Percentiles rank a stretch among this genome's conserved stretches.
phyloP scores from a whole-genome alignment of 2,113 vertebrate genomes.

The Myotis brandtii region DNA sequence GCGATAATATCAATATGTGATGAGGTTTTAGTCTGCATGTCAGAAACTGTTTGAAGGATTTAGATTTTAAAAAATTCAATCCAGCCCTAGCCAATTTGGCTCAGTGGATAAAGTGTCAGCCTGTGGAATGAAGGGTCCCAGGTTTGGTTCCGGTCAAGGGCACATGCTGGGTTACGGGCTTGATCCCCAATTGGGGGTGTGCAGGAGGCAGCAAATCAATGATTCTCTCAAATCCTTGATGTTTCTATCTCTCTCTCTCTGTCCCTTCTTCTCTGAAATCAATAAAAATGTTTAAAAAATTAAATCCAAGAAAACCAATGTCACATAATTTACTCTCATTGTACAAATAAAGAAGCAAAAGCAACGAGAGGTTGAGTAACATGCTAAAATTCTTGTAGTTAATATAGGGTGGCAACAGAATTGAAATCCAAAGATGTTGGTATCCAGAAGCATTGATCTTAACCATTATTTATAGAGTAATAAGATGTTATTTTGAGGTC shows the following conservation, averaged over 20 bases:
- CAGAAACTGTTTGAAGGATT: not conserved
- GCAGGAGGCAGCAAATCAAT: no score
- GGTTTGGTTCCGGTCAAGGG: no score
- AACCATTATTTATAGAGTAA: not conserved
- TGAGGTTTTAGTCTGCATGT: not conserved
- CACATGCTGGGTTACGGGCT: no score
- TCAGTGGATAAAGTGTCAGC: no score
- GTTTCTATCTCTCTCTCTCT: no score
- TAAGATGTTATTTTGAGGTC: not conserved
- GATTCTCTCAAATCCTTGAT: no score
- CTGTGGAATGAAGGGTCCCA: no score
- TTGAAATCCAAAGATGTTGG: not conserved
- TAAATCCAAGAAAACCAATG: not conserved
- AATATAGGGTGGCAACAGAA: not conserved
- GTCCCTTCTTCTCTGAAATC: no score
- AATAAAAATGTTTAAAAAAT: not conserved
- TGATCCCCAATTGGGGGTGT: no score
- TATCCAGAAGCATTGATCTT: not conserved
- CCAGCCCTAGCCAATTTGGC: no score
- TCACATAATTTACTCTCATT: not conserved
- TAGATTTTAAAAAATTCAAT: not conserved
- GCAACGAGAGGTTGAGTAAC: not conserved
- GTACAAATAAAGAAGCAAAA: not conserved
- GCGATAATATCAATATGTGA: not conserved
- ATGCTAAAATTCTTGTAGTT: not conserved